Evolutionary conservation across 2,888 invertebrate species (phyloP), one percentile per base, ranked within the genome.

Genomic region (Agapetus fuscipes): DNA sequence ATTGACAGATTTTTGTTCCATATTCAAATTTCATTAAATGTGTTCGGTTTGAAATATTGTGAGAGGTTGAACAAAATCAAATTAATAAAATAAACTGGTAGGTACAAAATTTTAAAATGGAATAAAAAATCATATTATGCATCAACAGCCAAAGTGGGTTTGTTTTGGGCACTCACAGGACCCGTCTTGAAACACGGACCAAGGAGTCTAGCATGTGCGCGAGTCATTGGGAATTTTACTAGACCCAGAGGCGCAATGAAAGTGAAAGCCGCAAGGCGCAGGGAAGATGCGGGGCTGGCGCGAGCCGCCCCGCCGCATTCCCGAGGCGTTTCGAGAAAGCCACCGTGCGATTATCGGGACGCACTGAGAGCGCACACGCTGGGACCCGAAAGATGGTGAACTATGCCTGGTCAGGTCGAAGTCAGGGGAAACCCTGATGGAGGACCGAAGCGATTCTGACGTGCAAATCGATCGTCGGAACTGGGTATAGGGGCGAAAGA

Each of bases 151-250:
- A n/a, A n/a, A n/a, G n/a, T n/a, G n/a, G n/a, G n/a, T n/a, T n/a
- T n/a, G n/a, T n/a, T n/a, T n/a, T n/a, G n/a, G n/a, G n/a, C n/a
- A n/a, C n/a, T n/a, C n/a, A n/a, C n/a, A n/a, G n/a, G n/a, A n/a
- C n/a, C n/a, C n/a, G n/a, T n/a, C n/a, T 80, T 78, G 79, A 78
- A 80, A 79, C 76, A 80, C 76, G 76, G 76, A 78, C 78, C 76
- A 77, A 77, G 76, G 74, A 78, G 77, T 77, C 71, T 72, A 76
- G 68, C 76, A 73, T 74, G 72, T 76, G 66, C 71, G 79, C 78
- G 66, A 80, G 78, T 78, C 74, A 71, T 69, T 68, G 74, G 73
- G 74, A 63, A 51, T 49, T 48, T 54, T 39, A 34, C 28, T 55
- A 66, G 74, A 71, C 72, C 71, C 61, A 70, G 65, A 57, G 59